Evolutionary conservation across 2,888 invertebrate species (phyloP).

Genomic region (Habrosyne pyritoides): DNA sequence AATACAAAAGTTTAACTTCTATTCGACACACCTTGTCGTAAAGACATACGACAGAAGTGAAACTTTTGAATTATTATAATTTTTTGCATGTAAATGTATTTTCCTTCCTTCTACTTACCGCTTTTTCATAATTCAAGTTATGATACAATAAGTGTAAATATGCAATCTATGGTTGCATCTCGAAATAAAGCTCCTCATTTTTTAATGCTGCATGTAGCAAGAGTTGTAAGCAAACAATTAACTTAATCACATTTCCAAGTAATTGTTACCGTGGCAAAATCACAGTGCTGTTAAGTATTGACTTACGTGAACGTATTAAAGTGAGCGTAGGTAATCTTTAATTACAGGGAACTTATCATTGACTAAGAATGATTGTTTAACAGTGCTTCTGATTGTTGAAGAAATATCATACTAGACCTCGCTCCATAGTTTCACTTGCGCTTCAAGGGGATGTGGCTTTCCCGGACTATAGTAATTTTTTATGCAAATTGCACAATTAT

Average conservation of each 20-base stretch:
- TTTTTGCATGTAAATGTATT: no score
- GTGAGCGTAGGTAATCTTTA: slow-evolving; percentile 34
- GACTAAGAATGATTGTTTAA: not conserved
- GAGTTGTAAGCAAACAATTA: slow-evolving; percentile 38
- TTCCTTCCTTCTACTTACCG: no score
- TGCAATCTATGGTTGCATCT: not conserved
- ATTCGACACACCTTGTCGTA: no score
- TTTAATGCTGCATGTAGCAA: slow-evolving; percentile 21
- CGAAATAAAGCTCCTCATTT: not conserved
- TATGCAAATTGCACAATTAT: no score
- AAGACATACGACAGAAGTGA: no score
- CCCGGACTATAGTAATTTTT: not conserved
- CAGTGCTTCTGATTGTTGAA: not conserved
- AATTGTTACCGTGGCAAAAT: slow-evolving; percentile 53
- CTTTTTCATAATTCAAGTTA: no score
- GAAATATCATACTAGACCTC: not conserved
- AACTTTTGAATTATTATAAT: no score
- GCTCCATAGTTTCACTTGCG: not conserved
- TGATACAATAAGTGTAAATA: not conserved
- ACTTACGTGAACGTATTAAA: slow-evolving; percentile 35
- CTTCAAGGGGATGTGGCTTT: not conserved
- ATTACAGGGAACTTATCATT: slow-evolving; percentile 27
- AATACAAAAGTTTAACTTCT: no score
- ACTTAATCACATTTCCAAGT: slow-evolving; percentile 44
- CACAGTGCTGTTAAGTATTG: slow-evolving; percentile 43